Conservation (phyloP, 2,797 vertebrate species). For the Semotilus atromaculatus region DNA sequence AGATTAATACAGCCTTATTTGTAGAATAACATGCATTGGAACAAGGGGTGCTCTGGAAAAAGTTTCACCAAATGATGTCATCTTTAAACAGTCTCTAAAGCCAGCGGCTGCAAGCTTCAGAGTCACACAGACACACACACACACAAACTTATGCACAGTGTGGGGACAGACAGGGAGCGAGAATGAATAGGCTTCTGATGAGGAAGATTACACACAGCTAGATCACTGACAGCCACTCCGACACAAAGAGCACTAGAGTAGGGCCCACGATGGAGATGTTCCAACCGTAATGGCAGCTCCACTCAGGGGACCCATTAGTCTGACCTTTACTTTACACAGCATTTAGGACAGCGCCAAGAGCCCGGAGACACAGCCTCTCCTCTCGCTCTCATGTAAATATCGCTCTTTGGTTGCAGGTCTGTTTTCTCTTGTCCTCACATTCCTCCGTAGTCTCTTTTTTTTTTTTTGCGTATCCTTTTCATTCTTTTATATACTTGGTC, state of each 20-base stretch:
- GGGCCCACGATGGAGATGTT: slow-evolving; percentile 72
- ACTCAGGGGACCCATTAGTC: slow-evolving; percentile 75
- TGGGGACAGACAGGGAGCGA: slow-evolving; percentile 52
- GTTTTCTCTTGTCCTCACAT: slow-evolving; percentile 32
- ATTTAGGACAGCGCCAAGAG: slow-evolving; percentile 52
- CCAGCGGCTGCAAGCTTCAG: not conserved
- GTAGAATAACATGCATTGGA: not conserved
- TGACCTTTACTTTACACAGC: slow-evolving; percentile 75
- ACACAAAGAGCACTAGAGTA: slow-evolving; percentile 51
- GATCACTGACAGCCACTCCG: slow-evolving; percentile 52
- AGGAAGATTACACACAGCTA: slow-evolving; percentile 58
- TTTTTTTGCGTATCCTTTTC: not conserved
- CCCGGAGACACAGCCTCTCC: slow-evolving; percentile 17
- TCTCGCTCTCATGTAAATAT: slow-evolving; percentile 56
- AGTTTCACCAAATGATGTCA: slow-evolving; percentile 28
- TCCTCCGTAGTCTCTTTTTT: not conserved
- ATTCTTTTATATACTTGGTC: slow-evolving; percentile 15
- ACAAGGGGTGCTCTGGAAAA: not conserved
- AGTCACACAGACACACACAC: slow-evolving; percentile 9
- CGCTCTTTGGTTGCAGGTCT: slow-evolving; percentile 37
- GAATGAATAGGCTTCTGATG: slow-evolving; percentile 61
- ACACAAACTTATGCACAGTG: slow-evolving; percentile 16
- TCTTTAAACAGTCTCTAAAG: slow-evolving; percentile 7
- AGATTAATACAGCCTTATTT: not conserved
- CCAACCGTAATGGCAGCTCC: slow-evolving; percentile 74